Base-by-base conservation (phyloP, 2,797 vertebrate genomes). In the Bradypodion ventrale region DNA sequence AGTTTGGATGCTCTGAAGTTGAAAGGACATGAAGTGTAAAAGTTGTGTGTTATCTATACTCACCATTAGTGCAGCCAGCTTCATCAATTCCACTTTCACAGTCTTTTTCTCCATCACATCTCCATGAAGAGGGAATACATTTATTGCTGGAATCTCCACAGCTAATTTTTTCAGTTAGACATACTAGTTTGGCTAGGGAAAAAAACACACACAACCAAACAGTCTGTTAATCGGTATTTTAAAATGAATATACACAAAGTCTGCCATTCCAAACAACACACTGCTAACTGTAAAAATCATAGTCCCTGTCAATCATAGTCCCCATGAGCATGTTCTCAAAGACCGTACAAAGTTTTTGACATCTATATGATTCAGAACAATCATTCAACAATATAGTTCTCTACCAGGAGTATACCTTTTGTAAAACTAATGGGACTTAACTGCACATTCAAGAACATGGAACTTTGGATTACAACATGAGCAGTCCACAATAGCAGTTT, bases 61-160 rank as follows among this genome's bases (percentile, higher is more conserved):
- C 90, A 99, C 98, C 96, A 90, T 97, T 96, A 35, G 97, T 95
- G 52, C 98, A 99, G 87, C 97, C 97, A 52, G 97, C 97, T 89
- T 99, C 98, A 1, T 99, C 98, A 0, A 96, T 95, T 19, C 98
- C 98, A 1, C 96, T 98, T 93, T 98, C 98, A 83, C 98, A 99
- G 85, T 99, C 98, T 92, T 95, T 95, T 93, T 99, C 98, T 1
- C 98, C 98, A 21, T 99, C 98, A n/a, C 98, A 99, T 92, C 96
- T 97, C 98, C 98, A 99, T 2, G 98, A 98, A 35, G 97, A 94
- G 0, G 98, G 98, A 90, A 99, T 97, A 78, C 98, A 99, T 92
- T 98, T 98, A 95, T 96, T 97, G 93, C 96, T 94, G 52, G 93
- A 87, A 52, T 97, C 97, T 74, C 98, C 98, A 73, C 98, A 99